These are phyloP conservation scores for Anagrus nilaparvatae DNA, from an alignment of 1,140 invertebrate species.

Conservation along the genomic window DNA sequence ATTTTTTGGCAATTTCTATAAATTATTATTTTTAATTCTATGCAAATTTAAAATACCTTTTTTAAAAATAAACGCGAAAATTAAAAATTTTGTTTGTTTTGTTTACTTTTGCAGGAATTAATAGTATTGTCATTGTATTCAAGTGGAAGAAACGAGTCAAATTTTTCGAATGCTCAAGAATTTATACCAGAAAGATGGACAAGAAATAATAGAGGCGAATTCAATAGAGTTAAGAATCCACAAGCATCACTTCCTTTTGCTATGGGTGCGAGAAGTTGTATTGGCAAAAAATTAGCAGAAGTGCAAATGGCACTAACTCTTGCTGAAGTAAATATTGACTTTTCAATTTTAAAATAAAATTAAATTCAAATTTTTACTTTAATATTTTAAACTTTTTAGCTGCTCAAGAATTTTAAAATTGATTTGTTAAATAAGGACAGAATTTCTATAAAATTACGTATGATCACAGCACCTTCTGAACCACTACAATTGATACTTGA, in stretches of 20 bases:
- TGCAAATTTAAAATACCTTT: no score
- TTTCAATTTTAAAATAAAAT: no score
- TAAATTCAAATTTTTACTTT: slow-evolving; percentile 13
- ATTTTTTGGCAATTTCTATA: no score
- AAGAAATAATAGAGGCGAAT: slow-evolving; percentile 40
- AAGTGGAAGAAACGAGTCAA: slow-evolving; percentile 55
- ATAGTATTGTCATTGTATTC: slow-evolving; percentile 74
- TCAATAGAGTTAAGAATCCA: slow-evolving; percentile 41
- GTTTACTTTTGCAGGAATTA: slow-evolving; percentile 53
- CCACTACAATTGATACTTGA: slow-evolving; percentile 34
- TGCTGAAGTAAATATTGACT: slow-evolving; percentile 51
- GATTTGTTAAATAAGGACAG: slow-evolving; percentile 40
- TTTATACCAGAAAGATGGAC: slow-evolving; percentile 74
- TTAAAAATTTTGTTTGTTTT: no score
- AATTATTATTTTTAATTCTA: no score
- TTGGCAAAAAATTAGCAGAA: slow-evolving; percentile 71
- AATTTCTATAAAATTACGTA: slow-evolving; percentile 44
- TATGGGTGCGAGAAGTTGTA: slow-evolving; percentile 67
- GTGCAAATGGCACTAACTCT: slow-evolving; percentile 58
- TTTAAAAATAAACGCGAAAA: no score
- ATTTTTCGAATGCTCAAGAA: slow-evolving; percentile 57
- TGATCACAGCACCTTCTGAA: slow-evolving; percentile 49
- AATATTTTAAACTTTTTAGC: slow-evolving; percentile 22
- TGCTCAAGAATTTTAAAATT: slow-evolving; percentile 42
- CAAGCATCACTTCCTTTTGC: slow-evolving; percentile 75